A percentile compares a stretch with the other conserved stretches of the same genome.
phyloP scores from a whole-genome alignment of 1,140 invertebrate species.

The Alviniconcha marisindica region DNA sequence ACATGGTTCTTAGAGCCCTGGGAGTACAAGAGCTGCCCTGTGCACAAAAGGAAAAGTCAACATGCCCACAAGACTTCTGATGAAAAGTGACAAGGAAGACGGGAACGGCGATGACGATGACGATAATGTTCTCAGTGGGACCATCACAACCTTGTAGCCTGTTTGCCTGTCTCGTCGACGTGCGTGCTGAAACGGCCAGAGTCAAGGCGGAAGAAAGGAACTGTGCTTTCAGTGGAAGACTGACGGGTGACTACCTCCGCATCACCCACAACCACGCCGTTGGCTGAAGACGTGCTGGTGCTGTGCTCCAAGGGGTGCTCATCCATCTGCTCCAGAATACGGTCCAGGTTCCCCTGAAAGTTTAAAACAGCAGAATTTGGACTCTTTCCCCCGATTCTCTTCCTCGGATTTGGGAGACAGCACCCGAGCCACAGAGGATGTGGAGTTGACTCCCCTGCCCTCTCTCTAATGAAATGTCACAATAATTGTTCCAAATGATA shows the following conservation, averaged over 20 bases:
- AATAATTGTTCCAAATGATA: too few species aligned
- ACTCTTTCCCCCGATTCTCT: too few species aligned
- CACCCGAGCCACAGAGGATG: too few species aligned
- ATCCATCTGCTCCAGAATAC: constrained; percentile 34
- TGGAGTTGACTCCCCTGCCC: background rate
- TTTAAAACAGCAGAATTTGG: too few species aligned
- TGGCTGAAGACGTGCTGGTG: background rate
- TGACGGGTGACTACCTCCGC: background rate
- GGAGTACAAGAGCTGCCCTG: too few species aligned
- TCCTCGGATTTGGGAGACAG: too few species aligned
- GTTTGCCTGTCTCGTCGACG: background rate
- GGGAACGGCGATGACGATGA: too few species aligned
- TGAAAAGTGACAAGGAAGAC: too few species aligned
- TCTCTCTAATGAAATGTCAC: background rate
- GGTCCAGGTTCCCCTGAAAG: constrained; percentile 29
- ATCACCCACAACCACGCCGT: background rate
- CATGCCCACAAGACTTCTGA: too few species aligned
- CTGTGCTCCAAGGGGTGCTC: background rate
- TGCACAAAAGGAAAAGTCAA: too few species aligned
- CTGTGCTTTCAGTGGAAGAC: background rate
- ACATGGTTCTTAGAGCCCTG: too few species aligned
- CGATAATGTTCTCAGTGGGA: too few species aligned
- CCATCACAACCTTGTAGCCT: background rate
- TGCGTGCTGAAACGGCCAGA: background rate
- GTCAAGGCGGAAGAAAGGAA: background rate